These are phyloP conservation scores for Drosophila meridiana DNA, from an alignment of 2,888 invertebrate genomes.

Conservation along the genomic window DNA sequence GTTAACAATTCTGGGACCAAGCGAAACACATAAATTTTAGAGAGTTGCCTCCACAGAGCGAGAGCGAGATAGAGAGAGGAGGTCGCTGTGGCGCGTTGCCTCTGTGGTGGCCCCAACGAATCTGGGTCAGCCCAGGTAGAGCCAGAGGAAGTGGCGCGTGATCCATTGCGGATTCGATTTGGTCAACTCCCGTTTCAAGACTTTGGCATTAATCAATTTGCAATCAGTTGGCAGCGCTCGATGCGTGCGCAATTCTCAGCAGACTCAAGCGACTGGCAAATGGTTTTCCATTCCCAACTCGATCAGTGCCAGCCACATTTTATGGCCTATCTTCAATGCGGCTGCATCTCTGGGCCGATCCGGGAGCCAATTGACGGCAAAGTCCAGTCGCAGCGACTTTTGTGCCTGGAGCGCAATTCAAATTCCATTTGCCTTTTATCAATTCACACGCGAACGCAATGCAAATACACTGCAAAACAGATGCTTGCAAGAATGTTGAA, in stretches of 20 bases:
- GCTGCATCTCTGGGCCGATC: conserved; percentile 21
- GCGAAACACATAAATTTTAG: conserved; percentile 57
- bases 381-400: conserved; percentile 12
- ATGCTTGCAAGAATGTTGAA: background rate
- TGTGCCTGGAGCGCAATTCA: conserved; percentile 47
- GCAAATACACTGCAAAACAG: conserved; percentile 12
- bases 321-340: conserved; percentile 15
- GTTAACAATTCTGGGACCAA: conserved; percentile 69
- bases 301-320: conserved; percentile 24
- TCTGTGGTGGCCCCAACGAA: conserved; percentile 16
- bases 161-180: conserved; percentile 36
- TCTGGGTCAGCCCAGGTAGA: conserved; percentile 43
- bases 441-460: conserved; percentile 32
- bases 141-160: conserved; percentile 40
- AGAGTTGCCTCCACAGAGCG: background rate
- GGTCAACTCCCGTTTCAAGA: conserved; percentile 36
- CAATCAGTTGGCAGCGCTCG: conserved; percentile 43
- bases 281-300: conserved; percentile 24
- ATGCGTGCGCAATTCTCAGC: conserved; percentile 30
- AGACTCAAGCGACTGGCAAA: conserved; percentile 24
- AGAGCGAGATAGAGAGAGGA: background rate
- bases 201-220: conserved; percentile 55
- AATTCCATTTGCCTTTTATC: conserved; percentile 56
- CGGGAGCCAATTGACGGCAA: conserved; percentile 15
- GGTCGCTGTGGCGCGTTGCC: background rate